Evolutionary conservation across 1,140 invertebrate genomes (phyloP), one percentile per base, ranked within the genome.

Genomic region (Colletes gigas): DNA sequence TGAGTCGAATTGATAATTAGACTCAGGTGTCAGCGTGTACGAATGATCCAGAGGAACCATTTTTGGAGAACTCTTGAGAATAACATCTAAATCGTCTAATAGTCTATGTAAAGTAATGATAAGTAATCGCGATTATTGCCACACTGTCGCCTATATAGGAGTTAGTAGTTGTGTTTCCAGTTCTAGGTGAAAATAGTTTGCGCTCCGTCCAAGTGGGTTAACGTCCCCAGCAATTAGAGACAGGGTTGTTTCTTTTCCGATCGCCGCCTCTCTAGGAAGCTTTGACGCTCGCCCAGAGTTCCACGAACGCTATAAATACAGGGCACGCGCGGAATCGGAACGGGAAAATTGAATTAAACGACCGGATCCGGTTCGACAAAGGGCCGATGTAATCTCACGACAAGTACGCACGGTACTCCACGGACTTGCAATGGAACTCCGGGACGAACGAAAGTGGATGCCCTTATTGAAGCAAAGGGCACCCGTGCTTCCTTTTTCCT

Each of bases 261-360:
- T 19, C 52, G 52, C 39, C 52, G 52, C 39, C 57, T 30, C 30
- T 30, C 30, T 30, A 44, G 57, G 54, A 60, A 69, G 62, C 62
- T 65, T 65, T 65, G 39, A 65, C n/a, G 19, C 19, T 47, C 41
- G 19, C 63, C 63, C 9, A 30, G 41, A 9, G 44, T 44, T 66
- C n/a, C 9, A 17, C 10, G 63, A 66, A 66, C 41, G 44, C 63
- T 66, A 47, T 44, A 47, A 66, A 47, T 41, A 9, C 44, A 4
- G 12, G n/a, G 44, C 63, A 65, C 39, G 70, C 63, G 60, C 39
- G 39, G 50, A 79, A 72, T 65, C 59, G 39, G 59, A 55, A 63
- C 67, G 62, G 67, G 68, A 65, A 55, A 73, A 79, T 73, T 57
- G 69, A 65, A 73, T 79, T 73, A 73, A 73, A 79, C 39, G 59